These are phyloP conservation scores for Hemicrepidius hirtus DNA, from an alignment of 2,888 invertebrate genomes.

Conservation along the genomic window DNA sequence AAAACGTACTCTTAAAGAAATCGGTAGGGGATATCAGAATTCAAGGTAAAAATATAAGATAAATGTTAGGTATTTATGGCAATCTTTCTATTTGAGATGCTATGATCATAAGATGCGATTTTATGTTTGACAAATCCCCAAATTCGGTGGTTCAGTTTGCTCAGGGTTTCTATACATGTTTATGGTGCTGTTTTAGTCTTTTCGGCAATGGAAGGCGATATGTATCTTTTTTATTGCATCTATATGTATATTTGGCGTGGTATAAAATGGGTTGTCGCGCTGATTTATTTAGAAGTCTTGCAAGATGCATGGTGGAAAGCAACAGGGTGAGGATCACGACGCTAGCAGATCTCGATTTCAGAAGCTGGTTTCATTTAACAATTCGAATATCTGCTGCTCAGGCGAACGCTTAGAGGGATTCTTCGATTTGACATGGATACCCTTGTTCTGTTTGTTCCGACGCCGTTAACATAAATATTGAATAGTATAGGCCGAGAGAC, in stretches of 20 bases:
- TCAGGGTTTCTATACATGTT: slow-evolving; percentile 32
- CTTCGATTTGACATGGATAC: slow-evolving; percentile 39
- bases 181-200: slow-evolving; percentile 36
- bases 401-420: slow-evolving; percentile 36
- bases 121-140: slow-evolving; percentile 27
- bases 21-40: no score
- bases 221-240: slow-evolving; percentile 46
- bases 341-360: slow-evolving; percentile 37
- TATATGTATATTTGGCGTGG: slow-evolving; percentile 49
- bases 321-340: slow-evolving; percentile 50
- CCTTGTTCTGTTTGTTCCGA: slow-evolving; percentile 41
- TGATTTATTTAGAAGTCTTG: slow-evolving; percentile 53
- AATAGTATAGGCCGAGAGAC: slow-evolving; percentile 38
- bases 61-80: slow-evolving; percentile 20
- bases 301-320: slow-evolving; percentile 52
- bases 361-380: slow-evolving; percentile 36
- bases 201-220: slow-evolving; percentile 30
- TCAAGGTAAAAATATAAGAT: background rate
- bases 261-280: slow-evolving; percentile 53
- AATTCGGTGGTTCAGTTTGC: slow-evolving; percentile 26
- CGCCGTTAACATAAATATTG: slow-evolving; percentile 41
- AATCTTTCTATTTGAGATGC: slow-evolving; percentile 26
- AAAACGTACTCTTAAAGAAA: no score
- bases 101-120: slow-evolving; percentile 26
- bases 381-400: slow-evolving; percentile 37